Conservation (phyloP, 2,797 vertebrate genomes). For the Erethizon dorsatum region DNA sequence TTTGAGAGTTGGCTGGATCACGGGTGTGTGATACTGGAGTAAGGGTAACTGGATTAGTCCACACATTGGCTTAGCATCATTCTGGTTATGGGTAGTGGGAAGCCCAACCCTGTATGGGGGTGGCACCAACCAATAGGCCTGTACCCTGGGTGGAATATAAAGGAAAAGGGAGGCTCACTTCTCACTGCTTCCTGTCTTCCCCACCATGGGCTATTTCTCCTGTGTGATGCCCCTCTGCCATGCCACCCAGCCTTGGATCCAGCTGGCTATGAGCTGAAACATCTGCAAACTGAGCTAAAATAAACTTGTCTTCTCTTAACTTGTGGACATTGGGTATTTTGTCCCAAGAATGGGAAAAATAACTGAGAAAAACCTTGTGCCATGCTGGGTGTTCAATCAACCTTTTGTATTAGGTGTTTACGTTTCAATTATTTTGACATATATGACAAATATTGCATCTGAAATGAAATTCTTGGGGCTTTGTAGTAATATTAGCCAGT, state of each 20-base stretch:
- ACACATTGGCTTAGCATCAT: too few relatives aligned
- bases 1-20: too few relatives aligned
- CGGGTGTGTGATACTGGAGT: too few relatives aligned
- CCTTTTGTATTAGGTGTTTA: neutral
- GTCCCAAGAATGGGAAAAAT: neutral
- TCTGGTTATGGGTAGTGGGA: neutral
- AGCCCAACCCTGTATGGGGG: neutral
- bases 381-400: neutral
- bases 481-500: neutral
- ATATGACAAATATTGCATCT: neutral
- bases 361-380: neutral
- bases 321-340: neutral
- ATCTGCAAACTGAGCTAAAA: too few relatives aligned
- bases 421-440: neutral
- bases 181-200: neutral
- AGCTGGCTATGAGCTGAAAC: too few relatives aligned
- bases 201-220: too few relatives aligned
- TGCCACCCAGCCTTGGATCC: too few relatives aligned
- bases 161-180: neutral
- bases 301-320: too few relatives aligned
- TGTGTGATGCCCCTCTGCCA: too few relatives aligned
- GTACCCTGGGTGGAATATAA: neutral
- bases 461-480: neutral
- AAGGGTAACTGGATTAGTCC: too few relatives aligned
- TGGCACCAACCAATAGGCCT: neutral